phyloP scores from a whole-genome alignment of 2,888 invertebrate species.

The Labia minor region DNA sequence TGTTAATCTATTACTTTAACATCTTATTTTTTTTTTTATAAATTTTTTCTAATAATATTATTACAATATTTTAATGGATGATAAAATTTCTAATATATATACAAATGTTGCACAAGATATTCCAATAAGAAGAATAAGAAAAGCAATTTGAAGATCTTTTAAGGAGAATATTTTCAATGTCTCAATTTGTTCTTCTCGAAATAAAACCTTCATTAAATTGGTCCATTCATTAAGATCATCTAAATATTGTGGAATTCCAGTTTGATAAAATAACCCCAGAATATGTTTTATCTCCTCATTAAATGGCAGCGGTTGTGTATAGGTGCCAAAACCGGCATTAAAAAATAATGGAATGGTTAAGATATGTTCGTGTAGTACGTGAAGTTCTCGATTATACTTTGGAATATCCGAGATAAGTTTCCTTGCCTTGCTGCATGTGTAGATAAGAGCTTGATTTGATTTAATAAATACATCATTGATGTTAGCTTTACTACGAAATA shows the following conservation, averaged over 20 bases:
- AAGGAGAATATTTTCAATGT: background rate
- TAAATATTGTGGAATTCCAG: background rate
- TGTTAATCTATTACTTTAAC: no score
- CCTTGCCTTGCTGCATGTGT: background rate
- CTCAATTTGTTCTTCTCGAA: background rate
- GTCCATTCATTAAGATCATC: background rate
- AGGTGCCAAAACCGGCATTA: background rate
- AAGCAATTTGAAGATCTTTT: background rate
- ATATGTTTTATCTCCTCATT: background rate
- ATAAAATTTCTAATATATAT: background rate
- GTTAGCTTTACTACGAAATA: background rate
- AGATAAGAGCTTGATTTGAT: background rate
- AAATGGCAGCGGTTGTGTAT: background rate
- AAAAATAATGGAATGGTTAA: background rate
- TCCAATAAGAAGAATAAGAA: background rate
- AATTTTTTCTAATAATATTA: no score
- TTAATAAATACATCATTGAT: background rate
- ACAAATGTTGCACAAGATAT: background rate
- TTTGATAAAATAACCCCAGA: background rate
- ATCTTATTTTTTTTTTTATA: no score
- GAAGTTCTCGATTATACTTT: background rate
- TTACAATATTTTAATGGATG: no score
- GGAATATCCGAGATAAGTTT: background rate
- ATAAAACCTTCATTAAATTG: background rate
- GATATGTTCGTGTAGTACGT: background rate